Base-by-base conservation (phyloP, 2,888 invertebrate species). In the Cantharis flavilabris region DNA sequence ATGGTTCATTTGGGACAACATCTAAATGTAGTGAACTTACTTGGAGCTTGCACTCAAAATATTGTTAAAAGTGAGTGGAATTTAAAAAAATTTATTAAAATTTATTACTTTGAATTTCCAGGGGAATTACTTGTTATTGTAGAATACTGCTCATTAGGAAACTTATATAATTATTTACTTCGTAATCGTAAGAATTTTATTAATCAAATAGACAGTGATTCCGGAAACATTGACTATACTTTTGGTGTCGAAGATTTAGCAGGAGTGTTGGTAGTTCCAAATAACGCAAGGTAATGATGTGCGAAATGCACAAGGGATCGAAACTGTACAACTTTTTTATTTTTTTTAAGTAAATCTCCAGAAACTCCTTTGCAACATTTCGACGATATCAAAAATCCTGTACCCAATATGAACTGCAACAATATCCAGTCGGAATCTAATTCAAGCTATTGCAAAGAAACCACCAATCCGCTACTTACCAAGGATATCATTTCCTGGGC, bases 1-100 rank as follows among this genome's bases (percentile, higher is more conserved):
- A 96, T 98, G 95, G 95, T 96, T 7, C 97, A 98, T 89, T 90
- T 98, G 81, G 98, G 98, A 0, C 95, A 96, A 85, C 98, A 98
- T 88, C 89, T 98, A 69, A 98, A 98, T 88, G 97, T 98, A 63
- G 97, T 98, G 1, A 98, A 98, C 89, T 90, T 98, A 69, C 91
- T 98, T 18, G 98, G 98, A 69, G 98, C 98, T 16, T 96, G 97
- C 80, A 98, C 98, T 0, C 96, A 95, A 86, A 94, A 97, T 87
- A 94, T 97, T 77, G 92, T 92, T 0, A 96, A 96, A 91, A 93
- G 97, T 97, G 90, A 90, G 92, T 23, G 4, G 23, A 23, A 23
- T 23, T 16, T 16, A 16, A 16, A 16, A 16, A 16, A 16, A 1
- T 16, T 16, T 1, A 16, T 1, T 16, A 1, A 16, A 1, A 16